Evolutionary conservation across 2,113 vertebrate genomes (phyloP).

Genomic region (Glareola pratincola): DNA sequence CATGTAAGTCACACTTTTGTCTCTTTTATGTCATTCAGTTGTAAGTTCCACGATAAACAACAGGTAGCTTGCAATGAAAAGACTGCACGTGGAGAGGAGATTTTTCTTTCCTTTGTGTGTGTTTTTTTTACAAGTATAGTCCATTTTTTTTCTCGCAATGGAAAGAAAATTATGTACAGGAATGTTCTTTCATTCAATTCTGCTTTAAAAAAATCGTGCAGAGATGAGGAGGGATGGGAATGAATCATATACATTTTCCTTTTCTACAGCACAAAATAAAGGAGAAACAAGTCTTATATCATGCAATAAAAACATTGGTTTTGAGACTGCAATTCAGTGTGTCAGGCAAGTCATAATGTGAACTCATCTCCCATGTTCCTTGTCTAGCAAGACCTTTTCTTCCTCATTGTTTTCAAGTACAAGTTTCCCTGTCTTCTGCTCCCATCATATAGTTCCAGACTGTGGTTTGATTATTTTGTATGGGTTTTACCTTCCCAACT

Average conservation of each 20-base stretch:
- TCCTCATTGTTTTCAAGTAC: not conserved
- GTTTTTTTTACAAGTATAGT: not conserved
- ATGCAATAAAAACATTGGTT: not conserved
- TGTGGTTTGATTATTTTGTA: not conserved
- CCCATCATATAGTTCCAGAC: not conserved
- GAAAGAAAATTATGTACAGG: not conserved
- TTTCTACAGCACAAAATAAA: not conserved
- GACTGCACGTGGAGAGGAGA: accelerated
- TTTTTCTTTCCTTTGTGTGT: not conserved
- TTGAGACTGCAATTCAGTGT: not conserved
- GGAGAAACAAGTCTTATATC: not conserved
- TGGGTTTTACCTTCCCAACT: not conserved
- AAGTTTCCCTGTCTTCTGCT: not conserved
- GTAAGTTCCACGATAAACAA: not conserved
- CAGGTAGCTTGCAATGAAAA: not conserved
- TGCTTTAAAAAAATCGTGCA: not conserved
- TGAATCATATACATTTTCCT: not conserved
- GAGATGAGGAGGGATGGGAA: not conserved
- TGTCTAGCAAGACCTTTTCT: not conserved
- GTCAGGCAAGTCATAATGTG: not conserved
- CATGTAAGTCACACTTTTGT: constrained; percentile 77
- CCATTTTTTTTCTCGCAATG: not conserved
- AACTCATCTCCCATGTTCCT: not conserved
- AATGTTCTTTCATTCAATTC: not conserved
- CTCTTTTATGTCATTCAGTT: not conserved